Percentiles rank a stretch among this genome's conserved stretches.
Evolutionary conservation across 2,888 invertebrate species (phyloP).

Genomic region (Lasioglossum figueresi): DNA sequence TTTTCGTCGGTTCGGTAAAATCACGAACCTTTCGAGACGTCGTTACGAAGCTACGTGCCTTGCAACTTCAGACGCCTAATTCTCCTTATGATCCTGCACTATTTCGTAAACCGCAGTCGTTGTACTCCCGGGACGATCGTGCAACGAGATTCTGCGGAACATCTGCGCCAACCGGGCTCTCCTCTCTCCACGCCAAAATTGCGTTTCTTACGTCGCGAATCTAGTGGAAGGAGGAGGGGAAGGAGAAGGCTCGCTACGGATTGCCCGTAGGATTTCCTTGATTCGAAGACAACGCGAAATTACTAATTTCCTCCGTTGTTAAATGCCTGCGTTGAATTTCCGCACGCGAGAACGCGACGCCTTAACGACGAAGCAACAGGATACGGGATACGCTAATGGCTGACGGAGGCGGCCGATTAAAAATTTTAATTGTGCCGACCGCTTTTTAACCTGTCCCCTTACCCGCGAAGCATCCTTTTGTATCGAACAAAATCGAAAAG

Average conservation of each 20-base stretch:
- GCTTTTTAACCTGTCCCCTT: neutral
- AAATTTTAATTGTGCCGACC: neutral
- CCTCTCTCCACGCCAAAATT: conserved; percentile 61
- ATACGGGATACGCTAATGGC: neutral
- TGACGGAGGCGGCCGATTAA: neutral
- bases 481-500: neutral
- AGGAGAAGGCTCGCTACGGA: neutral
- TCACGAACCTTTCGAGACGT: conserved; percentile 75
- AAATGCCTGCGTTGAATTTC: conserved; percentile 14
- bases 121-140: conserved; percentile 73
- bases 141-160: conserved; percentile 73
- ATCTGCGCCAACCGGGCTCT: conserved; percentile 66
- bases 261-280: conserved; percentile 46
- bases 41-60: conserved; percentile 74
- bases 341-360: neutral
- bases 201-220: conserved; percentile 60
- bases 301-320: conserved; percentile 65
- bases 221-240: conserved; percentile 11
- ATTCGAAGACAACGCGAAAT: conserved; percentile 59
- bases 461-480: neutral
- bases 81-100: conserved; percentile 75
- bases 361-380: neutral
- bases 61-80: conserved; percentile 75
- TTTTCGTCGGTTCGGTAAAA: conserved; percentile 67
- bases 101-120: conserved; percentile 75